Evolutionary conservation across 2,113 vertebrate genomes (phyloP).

Genomic region (Antechinus flavipes): DNA sequence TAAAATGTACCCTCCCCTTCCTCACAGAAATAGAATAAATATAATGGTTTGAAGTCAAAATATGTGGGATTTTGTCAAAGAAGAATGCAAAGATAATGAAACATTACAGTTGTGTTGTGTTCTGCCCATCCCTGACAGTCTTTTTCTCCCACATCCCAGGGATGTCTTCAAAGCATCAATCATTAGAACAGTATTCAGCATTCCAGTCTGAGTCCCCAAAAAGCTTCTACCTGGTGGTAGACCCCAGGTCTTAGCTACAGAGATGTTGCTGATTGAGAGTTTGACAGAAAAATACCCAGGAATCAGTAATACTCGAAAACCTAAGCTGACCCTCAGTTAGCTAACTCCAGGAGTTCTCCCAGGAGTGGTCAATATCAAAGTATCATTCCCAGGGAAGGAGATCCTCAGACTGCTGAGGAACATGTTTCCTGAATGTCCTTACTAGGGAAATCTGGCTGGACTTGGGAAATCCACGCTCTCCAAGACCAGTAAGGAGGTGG

Average conservation of each 20-base stretch:
- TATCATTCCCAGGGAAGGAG: not conserved
- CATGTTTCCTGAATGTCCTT: not conserved
- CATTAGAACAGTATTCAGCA: not conserved
- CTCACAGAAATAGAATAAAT: not conserved
- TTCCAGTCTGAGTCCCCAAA: not conserved
- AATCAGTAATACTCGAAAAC: not conserved
- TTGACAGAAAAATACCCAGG: not conserved
- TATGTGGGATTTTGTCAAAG: not conserved
- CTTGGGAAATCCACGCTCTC: not conserved
- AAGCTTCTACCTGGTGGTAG: not conserved
- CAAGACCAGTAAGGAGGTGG: not conserved
- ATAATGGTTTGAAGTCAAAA: not conserved
- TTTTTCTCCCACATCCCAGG: not conserved
- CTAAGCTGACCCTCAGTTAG: not conserved
- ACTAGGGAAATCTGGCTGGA: not conserved
- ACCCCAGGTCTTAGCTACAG: not conserved
- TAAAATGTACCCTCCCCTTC: not conserved
- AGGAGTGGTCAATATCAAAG: not conserved
- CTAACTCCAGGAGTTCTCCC: not conserved
- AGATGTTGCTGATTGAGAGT: not conserved
- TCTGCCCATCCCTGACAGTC: not conserved
- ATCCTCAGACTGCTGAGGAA: not conserved
- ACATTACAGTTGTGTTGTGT: not conserved
- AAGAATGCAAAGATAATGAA: not conserved
- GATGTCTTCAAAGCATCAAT: not conserved